Evolutionary conservation across 30 jellyfish, hydroid and myxozoan species (phyloP), one percentile per base, ranked within the genome.

Genomic region (Phacellophora camtschatica): DNA sequence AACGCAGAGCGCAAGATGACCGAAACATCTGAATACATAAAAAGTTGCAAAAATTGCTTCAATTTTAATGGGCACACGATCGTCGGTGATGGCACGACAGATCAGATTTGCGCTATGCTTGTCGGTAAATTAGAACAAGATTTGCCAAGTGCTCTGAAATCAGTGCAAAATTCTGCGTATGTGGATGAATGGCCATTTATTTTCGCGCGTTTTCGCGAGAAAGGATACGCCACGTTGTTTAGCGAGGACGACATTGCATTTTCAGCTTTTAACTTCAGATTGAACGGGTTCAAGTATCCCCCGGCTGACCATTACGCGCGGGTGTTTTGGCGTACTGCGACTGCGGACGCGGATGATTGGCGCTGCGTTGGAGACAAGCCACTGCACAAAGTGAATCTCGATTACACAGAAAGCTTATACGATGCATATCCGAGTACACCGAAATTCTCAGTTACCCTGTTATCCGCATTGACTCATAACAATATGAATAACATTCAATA

Each of bases 11-110:
- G 96, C 33, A 62, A 64, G 20, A 68, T 77, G 87, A 71, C 69
- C 19, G 30, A 69, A 7, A 71, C 79, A 0, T 31, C 23, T 27
- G 27, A 67, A 32, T 71, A 76, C 32, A 23, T 87, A 19, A 8
- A 31, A 36, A 24, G 33, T 3, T 37, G 66, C 20, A 37, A 28
- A 35, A 68, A 66, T 19, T 36, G 92, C 9, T 69, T 76, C 54
- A 13, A 53, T 4, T 87, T 87, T 57, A 55, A 77, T 0, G 91
- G 88, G 22, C 92, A 87, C 55, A 53, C 92, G 0, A 87, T 87
- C 1, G 96, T 87, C 15, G 96, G 96, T 35, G 96, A 87, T 66
- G 96, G 96, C 5, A 87, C 96, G 41, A 87, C 96, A 13, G 96
- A 79, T 42, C 92, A 87, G 31, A 53, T 87, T 29, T 87, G 92